These are phyloP conservation scores for Clarias magur DNA, from an alignment of 2,113 vertebrate genomes.

Conservation along the genomic window DNA sequence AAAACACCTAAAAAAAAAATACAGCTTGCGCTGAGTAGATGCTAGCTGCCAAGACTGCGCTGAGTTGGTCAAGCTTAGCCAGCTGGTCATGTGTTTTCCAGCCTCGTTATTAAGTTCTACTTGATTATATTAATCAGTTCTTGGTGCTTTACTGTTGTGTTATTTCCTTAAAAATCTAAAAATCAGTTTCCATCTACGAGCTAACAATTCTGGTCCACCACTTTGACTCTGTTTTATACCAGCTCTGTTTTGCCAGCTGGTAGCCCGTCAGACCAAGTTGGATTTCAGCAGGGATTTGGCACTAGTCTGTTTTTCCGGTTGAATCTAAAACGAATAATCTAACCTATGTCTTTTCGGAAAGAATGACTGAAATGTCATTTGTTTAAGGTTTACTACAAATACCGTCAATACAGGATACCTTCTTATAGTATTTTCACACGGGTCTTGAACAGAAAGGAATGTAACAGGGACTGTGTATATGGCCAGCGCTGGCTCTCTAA, in stretches of 20 bases:
- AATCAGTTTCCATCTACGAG: neutral
- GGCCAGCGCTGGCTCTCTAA: slow-evolving; percentile 64
- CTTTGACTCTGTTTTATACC: neutral
- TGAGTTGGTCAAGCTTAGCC: neutral
- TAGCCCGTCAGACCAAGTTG: neutral
- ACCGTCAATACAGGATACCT: neutral
- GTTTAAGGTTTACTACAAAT: no score
- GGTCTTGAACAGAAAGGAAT: slow-evolving; percentile 21
- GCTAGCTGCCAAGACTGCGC: neutral
- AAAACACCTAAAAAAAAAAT: neutral
- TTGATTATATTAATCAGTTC: neutral
- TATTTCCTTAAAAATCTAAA: neutral
- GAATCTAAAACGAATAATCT: neutral
- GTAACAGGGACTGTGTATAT: slow-evolving; percentile 59
- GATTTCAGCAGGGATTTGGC: neutral
- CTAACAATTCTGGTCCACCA: neutral
- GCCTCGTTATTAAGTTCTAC: neutral
- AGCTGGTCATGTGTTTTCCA: neutral
- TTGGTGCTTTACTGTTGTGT: neutral
- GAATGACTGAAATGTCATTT: neutral
- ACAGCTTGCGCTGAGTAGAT: neutral
- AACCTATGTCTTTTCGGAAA: neutral
- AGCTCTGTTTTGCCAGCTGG: neutral
- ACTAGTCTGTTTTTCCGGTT: neutral
- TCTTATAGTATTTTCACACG: slow-evolving; percentile 15